phyloP scores from a whole-genome alignment of 2,113 vertebrate species.

The Prolemur simus region DNA sequence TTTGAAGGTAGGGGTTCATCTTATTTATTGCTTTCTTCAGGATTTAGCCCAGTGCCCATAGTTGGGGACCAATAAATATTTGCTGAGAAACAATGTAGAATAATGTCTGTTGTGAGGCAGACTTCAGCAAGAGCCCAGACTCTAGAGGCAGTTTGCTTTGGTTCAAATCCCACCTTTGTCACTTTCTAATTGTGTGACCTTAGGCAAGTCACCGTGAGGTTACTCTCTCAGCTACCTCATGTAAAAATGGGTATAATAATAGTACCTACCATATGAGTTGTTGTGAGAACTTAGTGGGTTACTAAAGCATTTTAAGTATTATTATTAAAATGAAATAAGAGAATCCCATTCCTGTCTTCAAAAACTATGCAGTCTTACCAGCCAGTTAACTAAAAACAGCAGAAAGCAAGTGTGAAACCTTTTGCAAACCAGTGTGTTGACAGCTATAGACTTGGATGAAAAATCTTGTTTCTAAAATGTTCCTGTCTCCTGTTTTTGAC shows the following conservation, averaged over 20 bases:
- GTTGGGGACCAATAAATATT: constrained; percentile 4
- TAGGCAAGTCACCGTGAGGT: neutral
- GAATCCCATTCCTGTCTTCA: neutral
- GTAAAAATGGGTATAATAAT: neutral
- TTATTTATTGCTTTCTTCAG: neutral
- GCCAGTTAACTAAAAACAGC: neutral
- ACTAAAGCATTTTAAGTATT: constrained; percentile 1
- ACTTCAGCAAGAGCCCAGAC: neutral
- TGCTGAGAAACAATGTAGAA: neutral
- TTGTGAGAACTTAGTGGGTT: neutral
- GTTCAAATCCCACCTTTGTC: neutral
- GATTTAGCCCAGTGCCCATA: neutral
- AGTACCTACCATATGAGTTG: neutral
- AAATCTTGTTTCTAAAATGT: neutral
- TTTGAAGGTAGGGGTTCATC: neutral
- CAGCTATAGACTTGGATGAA: neutral
- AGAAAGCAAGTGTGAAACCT: neutral
- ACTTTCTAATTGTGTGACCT: neutral
- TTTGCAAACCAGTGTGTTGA: neutral
- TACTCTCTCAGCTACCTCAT: constrained; percentile 2
- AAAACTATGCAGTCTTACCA: neutral
- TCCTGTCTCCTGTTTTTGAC: neutral
- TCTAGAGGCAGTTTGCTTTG: neutral
- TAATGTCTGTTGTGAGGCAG: neutral
- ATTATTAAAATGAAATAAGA: neutral